phyloP scores from a whole-genome alignment of 2,113 vertebrate genomes.

The Ictalurus furcatus region DNA sequence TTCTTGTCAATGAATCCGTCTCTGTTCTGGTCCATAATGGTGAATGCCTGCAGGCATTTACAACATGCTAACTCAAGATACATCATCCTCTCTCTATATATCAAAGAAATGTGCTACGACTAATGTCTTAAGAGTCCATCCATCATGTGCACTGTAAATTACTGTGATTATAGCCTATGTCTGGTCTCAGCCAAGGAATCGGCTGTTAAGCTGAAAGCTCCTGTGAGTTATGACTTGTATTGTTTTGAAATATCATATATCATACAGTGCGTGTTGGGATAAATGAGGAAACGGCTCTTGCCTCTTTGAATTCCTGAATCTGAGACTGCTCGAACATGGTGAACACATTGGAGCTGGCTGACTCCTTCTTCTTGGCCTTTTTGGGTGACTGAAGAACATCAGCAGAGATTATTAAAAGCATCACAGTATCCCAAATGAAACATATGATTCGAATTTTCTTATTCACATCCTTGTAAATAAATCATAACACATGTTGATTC shows the following conservation, averaged over 20 bases:
- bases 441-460: too few species aligned
- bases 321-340: slow-evolving; percentile 92
- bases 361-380: slow-evolving; percentile 83
- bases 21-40: slow-evolving; percentile 93
- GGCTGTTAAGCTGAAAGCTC: slow-evolving; percentile 19
- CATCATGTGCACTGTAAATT: slow-evolving; percentile 28
- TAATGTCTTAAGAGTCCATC: slow-evolving; percentile 35
- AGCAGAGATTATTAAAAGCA: slow-evolving; percentile 2
- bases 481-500: background rate
- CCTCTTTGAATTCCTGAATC: slow-evolving; percentile 94
- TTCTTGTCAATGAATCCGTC: slow-evolving; percentile 88
- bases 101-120: slow-evolving; percentile 33
- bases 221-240: slow-evolving; percentile 35
- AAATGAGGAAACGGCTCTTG: slow-evolving; percentile 52
- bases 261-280: background rate
- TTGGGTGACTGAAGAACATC: slow-evolving; percentile 76
- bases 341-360: slow-evolving; percentile 86
- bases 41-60: slow-evolving; percentile 78
- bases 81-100: slow-evolving; percentile 29
- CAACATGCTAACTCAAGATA: slow-evolving; percentile 25
- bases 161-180: background rate
- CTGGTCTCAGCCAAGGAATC: slow-evolving; percentile 22
- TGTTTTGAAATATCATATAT: background rate
- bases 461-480: background rate
- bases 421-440: background rate